These are phyloP conservation scores for Dusona sp. DNA, from an alignment of 2,888 invertebrate species.

Conservation along the genomic window DNA sequence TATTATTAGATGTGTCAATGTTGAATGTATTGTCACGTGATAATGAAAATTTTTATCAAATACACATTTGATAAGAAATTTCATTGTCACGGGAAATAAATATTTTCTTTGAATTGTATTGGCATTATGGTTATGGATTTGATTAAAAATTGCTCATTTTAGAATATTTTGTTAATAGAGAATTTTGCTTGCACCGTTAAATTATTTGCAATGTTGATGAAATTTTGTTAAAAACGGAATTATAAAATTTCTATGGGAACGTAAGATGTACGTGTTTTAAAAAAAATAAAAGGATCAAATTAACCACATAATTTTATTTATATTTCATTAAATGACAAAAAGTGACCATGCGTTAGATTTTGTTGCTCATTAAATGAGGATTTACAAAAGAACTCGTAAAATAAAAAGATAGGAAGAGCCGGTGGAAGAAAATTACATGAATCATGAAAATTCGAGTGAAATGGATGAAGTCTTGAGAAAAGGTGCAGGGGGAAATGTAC, in stretches of 20 bases:
- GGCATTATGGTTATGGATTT: too few relatives aligned
- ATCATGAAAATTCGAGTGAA: background rate
- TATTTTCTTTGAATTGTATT: background rate
- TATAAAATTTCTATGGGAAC: too few relatives aligned
- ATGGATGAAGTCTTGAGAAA: slow-evolving; percentile 17
- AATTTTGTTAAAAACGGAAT: background rate
- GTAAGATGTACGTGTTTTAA: too few relatives aligned
- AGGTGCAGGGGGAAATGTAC: slow-evolving; percentile 23
- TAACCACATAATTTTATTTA: background rate
- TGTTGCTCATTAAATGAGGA: background rate
- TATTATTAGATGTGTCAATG: too few relatives aligned
- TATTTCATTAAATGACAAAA: background rate
- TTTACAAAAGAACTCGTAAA: background rate
- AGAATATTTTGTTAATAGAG: background rate
- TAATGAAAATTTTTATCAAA: too few relatives aligned
- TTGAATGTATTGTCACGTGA: too few relatives aligned
- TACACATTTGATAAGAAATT: background rate
- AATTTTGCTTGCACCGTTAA: background rate
- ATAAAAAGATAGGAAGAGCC: background rate
- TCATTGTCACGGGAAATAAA: background rate
- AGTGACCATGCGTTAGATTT: background rate
- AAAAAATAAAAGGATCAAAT: background rate
- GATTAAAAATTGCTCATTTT: too few relatives aligned
- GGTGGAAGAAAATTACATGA: background rate
- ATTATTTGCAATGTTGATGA: background rate